These are phyloP conservation scores for Gnathonemus echidnorhynchus DNA, from an alignment of 2,113 vertebrate genomes.

Conservation along the genomic window DNA sequence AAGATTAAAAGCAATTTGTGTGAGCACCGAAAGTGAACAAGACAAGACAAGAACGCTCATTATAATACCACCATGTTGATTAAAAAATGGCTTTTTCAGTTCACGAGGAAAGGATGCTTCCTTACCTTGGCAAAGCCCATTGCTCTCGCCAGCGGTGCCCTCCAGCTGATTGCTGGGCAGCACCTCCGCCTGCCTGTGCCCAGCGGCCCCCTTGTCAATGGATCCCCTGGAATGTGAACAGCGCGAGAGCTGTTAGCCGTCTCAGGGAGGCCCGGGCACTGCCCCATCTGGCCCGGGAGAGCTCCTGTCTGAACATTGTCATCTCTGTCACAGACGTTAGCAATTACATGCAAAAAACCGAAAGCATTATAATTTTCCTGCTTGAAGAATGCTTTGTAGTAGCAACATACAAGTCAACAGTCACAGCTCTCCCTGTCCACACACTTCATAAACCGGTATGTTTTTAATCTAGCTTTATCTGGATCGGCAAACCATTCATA, in stretches of 20 bases:
- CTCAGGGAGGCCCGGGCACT: neutral
- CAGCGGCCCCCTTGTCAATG: neutral
- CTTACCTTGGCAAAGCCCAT: neutral
- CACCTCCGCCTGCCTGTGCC: too few species aligned
- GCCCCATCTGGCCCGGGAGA: neutral
- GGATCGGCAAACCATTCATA: neutral
- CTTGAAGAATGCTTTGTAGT: neutral
- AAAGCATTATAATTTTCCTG: neutral
- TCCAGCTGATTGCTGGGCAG: neutral
- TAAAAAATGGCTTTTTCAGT: neutral
- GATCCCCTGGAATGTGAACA: neutral
- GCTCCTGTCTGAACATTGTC: neutral
- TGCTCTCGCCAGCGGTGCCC: neutral
- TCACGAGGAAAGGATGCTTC: neutral
- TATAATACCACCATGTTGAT: neutral
- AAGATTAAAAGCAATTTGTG: neutral
- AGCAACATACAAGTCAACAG: neutral
- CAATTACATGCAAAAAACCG: neutral
- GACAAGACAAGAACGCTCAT: neutral
- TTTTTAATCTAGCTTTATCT: neutral
- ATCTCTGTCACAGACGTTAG: neutral
- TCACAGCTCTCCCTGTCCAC: neutral
- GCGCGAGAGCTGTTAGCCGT: neutral
- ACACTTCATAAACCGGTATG: neutral
- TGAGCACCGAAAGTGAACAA: neutral